Conservation (phyloP, 2,888 invertebrate species). For the Drosophila lutescens region DNA sequence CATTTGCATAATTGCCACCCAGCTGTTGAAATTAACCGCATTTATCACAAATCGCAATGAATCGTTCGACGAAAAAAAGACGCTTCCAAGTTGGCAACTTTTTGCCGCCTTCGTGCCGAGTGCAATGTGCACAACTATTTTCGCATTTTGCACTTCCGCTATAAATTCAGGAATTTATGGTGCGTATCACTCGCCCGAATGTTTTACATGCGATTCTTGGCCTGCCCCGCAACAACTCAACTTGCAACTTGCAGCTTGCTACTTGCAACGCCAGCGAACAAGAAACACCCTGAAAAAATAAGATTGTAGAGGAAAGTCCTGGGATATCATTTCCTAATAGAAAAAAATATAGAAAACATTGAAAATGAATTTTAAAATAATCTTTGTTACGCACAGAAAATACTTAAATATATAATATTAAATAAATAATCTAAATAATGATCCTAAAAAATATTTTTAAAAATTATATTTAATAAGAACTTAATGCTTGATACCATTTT, state of each 20-base stretch:
- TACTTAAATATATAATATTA: too few species aligned
- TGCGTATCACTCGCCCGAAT: constrained; percentile 74
- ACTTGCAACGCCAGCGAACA: constrained; percentile 6
- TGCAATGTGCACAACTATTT: constrained; percentile 61
- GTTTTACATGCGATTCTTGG: constrained; percentile 67
- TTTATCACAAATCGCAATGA: constrained; percentile 62
- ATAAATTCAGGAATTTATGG: constrained; percentile 76
- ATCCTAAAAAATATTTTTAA: too few species aligned
- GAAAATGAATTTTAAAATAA: too few species aligned
- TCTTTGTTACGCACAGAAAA: too few species aligned
- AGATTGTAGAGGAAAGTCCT: neutral
- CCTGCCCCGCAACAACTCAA: constrained; percentile 31
- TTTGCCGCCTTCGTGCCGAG: constrained; percentile 29
- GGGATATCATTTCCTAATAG: neutral
- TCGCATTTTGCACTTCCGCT: constrained; percentile 78
- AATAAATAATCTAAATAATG: too few species aligned
- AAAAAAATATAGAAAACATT: too few species aligned
- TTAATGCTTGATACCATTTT: too few species aligned
- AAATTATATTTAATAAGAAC: too few species aligned
- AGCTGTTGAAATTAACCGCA: constrained; percentile 62
- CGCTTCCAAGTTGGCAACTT: constrained; percentile 21
- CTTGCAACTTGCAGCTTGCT: neutral
- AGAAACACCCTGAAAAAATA: constrained; percentile 14
- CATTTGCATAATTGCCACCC: constrained; percentile 70
- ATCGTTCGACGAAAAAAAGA: constrained; percentile 28